A percentile compares a stretch with the other conserved stretches of the same genome.
Evolutionary conservation across 1,140 invertebrate species (phyloP).

Genomic region (Arion vulgaris): DNA sequence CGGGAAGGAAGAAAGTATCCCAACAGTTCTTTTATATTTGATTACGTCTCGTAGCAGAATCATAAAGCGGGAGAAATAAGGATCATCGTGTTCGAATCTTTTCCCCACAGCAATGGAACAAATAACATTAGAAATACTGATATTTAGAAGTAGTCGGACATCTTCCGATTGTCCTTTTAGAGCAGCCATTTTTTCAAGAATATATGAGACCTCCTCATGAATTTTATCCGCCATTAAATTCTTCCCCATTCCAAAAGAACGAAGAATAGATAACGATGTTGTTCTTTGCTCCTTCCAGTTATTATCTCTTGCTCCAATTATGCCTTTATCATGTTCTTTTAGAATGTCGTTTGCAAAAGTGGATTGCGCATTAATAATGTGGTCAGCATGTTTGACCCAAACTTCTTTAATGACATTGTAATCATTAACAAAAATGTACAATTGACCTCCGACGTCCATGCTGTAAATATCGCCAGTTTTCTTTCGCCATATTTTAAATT

Average conservation of each 20-base stretch:
- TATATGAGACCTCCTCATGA: background rate
- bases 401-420: background rate
- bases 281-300: too few relatives aligned
- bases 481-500: background rate
- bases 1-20: background rate
- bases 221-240: too few relatives aligned
- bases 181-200: background rate
- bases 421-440: background rate
- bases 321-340: background rate
- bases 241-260: too few relatives aligned
- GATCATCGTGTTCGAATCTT: too few relatives aligned
- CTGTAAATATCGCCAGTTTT: constrained; percentile 24
- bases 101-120: too few relatives aligned
- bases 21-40: background rate
- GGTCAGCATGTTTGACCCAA: background rate
- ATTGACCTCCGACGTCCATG: background rate
- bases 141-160: too few relatives aligned
- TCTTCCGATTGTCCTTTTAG: background rate
- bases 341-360: background rate
- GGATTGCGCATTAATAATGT: background rate
- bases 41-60: background rate
- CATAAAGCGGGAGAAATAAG: background rate
- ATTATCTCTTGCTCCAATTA: background rate
- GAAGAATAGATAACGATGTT: too few relatives aligned
- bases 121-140: too few relatives aligned